Evolutionary conservation across 2,113 vertebrate genomes (phyloP).

Genomic region (Chaetorhynchus papuensis): DNA sequence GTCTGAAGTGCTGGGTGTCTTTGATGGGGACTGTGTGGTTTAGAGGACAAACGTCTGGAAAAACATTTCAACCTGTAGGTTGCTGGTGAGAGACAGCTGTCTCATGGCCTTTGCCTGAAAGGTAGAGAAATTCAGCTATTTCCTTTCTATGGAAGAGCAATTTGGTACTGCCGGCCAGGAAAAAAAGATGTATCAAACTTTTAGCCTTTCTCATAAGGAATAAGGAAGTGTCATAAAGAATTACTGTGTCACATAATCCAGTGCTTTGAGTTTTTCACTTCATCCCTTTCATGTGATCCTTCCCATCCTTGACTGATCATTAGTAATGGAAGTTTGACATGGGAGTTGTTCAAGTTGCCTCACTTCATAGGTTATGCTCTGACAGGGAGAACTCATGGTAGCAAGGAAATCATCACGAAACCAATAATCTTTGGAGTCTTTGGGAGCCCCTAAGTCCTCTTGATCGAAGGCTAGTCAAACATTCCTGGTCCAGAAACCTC

Average conservation of each 20-base stretch:
- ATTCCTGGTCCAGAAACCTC: background rate
- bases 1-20: background rate
- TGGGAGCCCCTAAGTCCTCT: background rate
- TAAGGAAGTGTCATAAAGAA: background rate
- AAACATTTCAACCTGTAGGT: background rate
- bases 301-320: background rate
- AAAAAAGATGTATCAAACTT: background rate
- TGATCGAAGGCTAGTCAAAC: background rate
- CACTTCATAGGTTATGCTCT: background rate
- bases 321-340: background rate
- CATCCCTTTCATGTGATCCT: background rate
- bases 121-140: background rate
- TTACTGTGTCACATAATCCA: background rate
- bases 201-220: background rate
- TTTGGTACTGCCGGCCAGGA: background rate
- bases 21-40: background rate
- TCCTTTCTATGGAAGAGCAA: background rate
- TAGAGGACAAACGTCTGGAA: background rate
- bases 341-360: background rate
- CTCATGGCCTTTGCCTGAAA: background rate
- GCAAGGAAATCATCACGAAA: background rate
- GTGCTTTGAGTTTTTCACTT: background rate
- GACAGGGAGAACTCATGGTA: background rate
- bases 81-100: background rate
- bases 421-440: background rate